Conservation (phyloP, 2,113 vertebrate genomes). For the Myiozetetes cayanensis region DNA sequence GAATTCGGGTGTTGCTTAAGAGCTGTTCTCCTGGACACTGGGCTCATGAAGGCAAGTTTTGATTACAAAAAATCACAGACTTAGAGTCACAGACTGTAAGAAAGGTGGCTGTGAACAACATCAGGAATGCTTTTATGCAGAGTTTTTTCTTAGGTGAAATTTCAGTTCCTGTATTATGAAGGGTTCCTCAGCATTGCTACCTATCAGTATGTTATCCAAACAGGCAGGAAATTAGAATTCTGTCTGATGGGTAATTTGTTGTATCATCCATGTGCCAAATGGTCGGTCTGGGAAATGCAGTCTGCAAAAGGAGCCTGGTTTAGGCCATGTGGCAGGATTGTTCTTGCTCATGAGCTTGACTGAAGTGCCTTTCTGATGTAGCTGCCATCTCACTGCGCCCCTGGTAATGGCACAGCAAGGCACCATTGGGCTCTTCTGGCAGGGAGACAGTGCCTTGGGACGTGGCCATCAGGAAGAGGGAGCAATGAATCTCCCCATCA, state of each 20-base stretch:
- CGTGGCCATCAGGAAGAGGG: fast-evolving
- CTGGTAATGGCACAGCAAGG: fast-evolving
- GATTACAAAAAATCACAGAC: background rate
- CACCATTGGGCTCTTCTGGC: fast-evolving
- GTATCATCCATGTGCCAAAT: fast-evolving
- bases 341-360: fast-evolving
- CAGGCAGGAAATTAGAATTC: background rate
- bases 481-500: fast-evolving
- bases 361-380: background rate
- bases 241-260: background rate
- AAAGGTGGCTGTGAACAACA: background rate
- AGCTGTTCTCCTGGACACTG: background rate
- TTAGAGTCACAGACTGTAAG: background rate
- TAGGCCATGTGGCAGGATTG: no score
- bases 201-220: background rate
- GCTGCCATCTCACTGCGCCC: background rate
- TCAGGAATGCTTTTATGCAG: background rate
- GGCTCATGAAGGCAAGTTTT: background rate
- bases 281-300: background rate
- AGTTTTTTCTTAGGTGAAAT: background rate
- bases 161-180: background rate
- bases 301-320: background rate
- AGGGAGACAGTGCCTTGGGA: background rate
- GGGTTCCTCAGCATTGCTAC: background rate
- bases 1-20: background rate